A percentile compares a stretch with the other conserved stretches of the same genome.
Evolutionary conservation across 2,888 invertebrate genomes (phyloP).

Genomic region (Cephus pulcher): DNA sequence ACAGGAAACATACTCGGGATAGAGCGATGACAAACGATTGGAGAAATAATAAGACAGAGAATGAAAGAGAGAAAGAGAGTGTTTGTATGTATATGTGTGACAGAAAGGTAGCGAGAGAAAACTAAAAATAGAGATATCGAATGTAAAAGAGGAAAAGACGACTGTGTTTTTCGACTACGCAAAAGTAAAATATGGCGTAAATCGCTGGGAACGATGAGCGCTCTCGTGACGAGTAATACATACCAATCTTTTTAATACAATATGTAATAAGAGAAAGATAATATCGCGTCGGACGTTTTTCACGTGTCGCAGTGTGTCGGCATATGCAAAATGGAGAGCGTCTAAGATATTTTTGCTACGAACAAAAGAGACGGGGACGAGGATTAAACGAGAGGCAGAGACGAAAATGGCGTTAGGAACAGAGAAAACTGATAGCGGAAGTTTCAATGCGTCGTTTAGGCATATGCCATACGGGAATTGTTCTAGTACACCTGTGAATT

Average conservation of each 20-base stretch:
- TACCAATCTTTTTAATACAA: background rate
- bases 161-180: background rate
- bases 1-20: background rate
- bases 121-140: background rate
- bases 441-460: background rate
- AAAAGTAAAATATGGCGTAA: background rate
- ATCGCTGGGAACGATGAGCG: background rate
- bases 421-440: background rate
- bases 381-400: background rate
- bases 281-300: background rate
- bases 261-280: background rate
- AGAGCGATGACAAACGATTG: background rate
- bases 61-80: too few relatives aligned
- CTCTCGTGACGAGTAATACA: background rate
- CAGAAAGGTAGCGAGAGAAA: background rate
- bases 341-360: background rate
- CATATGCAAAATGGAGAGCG: background rate
- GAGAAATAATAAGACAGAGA: background rate
- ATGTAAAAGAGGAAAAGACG: too few relatives aligned
- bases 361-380: background rate
- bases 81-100: background rate
- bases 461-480: background rate
- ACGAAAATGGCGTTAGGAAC: background rate
- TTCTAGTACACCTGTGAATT: background rate
- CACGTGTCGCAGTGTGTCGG: background rate